Evolutionary conservation across 2,888 invertebrate genomes (phyloP), one percentile per base, ranked within the genome.

Genomic region (Drosophila nigritarsus): DNA sequence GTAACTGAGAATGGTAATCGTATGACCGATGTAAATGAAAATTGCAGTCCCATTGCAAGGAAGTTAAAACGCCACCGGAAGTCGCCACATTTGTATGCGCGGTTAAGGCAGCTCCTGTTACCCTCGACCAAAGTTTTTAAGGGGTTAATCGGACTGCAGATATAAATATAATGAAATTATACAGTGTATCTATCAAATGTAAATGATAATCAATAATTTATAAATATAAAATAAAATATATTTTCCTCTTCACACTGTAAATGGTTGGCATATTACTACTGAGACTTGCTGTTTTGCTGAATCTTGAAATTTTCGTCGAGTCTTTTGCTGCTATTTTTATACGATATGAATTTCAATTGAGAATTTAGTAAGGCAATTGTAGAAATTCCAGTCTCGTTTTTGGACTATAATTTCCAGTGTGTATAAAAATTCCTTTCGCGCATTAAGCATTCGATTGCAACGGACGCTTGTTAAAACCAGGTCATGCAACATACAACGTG

Each of bases 11-110:
- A 65, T 61, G 55, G 54, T 66, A 67, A 60, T 59, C 53, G 68
- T 77, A 11, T 45, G 2, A 20, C 30, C 75, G 63, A 83, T 75
- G 75, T 72, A 72, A 75, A 75, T 83, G 80, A 72, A 75, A 72
- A 79, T 66, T 71, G 78, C 71, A 61, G 63, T 69, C 75, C 48
- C 66, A 53, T 51, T 55, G 70, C 58, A 82, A 80, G 80, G 76
- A 83, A 82, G 76, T 75, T 80, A 65, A 68, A 80, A 61, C 56
- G 80, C 68, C 74, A 79, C 50, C 81, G 87, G 82, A 86, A 79
- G 80, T 73, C 56, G 73, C 74, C 80, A 80, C 83, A 80, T 78
- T 84, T 78, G 71, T 71, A 38, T 49, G 38, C 48, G 54, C 34
- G 67, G 67, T 78, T 72, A 55, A 65, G 61, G 45, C 63, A 48